Percentiles rank a stretch among this genome's conserved stretches.
Conservation (phyloP, 2,888 invertebrate species). For the Caenorhabditis sp. region DNA sequence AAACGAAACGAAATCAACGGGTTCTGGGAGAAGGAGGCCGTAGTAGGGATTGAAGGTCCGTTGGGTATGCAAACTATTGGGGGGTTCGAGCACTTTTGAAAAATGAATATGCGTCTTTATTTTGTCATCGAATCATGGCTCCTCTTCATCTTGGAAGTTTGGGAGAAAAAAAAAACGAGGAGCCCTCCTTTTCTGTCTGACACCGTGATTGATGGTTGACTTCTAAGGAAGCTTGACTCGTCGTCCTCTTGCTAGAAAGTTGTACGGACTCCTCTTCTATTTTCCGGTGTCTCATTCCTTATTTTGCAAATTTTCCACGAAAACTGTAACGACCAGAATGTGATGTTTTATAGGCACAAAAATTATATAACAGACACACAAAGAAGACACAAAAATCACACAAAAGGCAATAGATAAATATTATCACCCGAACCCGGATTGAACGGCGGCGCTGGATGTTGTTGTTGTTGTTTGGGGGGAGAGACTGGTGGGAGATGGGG, state of each 20-base stretch:
- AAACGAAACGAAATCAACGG: conserved; percentile 39
- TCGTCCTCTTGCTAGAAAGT: neutral
- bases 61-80: neutral
- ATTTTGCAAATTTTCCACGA: too few relatives aligned
- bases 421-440: conserved; percentile 65
- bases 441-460: conserved; percentile 55
- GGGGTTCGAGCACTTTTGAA: too few relatives aligned
- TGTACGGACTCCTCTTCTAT: too few relatives aligned
- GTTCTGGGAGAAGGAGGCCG: neutral
- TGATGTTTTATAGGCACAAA: conserved; percentile 61
- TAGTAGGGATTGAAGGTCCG: neutral
- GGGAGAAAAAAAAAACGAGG: neutral
- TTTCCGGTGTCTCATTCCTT: too few relatives aligned
- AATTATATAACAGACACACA: conserved; percentile 57
- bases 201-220: conserved; percentile 44
- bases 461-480: conserved; percentile 16
- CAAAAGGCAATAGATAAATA: conserved; percentile 59
- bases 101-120: too few relatives aligned
- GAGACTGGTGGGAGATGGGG: neutral
- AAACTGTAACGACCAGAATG: conserved; percentile 39
- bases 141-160: too few relatives aligned
- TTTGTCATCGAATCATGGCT: too few relatives aligned
- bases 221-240: neutral
- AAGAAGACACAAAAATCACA: conserved; percentile 4
- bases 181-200: neutral